A percentile compares a stretch with the other conserved stretches of the same genome.
These are phyloP conservation scores for Paelopatides confundens DNA, from an alignment of 53 echinoderm and acorn worm species.

Conservation along the genomic window DNA sequence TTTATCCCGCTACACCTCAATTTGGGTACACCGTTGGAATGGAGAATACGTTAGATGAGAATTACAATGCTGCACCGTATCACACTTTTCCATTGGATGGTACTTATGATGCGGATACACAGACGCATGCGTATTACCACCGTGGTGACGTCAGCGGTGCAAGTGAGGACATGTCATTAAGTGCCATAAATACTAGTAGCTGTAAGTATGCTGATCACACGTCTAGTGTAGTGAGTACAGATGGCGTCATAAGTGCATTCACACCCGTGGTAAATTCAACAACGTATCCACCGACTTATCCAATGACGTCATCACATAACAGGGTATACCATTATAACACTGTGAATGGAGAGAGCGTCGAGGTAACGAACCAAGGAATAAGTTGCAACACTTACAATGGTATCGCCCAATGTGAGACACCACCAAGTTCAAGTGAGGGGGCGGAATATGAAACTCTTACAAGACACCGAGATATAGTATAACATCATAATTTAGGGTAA, in stretches of 20 bases:
- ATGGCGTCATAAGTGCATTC: constrained; percentile 47
- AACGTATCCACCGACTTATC: constrained; percentile 27
- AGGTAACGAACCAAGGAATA: not conserved
- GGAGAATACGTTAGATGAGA: constrained; percentile 72
- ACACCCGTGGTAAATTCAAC: constrained; percentile 44
- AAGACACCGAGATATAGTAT: not conserved
- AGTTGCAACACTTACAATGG: constrained; percentile 12
- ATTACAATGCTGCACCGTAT: constrained; percentile 71
- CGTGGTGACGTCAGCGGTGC: not conserved
- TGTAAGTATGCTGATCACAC: constrained; percentile 38
- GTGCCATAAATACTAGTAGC: constrained; percentile 28
- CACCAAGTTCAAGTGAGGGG: constrained; percentile 52
- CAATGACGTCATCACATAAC: constrained; percentile 28
- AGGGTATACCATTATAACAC: not conserved
- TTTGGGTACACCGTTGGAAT: constrained; percentile 48
- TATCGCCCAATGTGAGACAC: constrained; percentile 42
- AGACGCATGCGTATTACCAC: constrained; percentile 27
- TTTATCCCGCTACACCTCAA: constrained; percentile 21
- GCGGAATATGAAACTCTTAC: not conserved
- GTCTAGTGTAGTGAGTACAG: not conserved
- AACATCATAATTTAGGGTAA: not conserved
- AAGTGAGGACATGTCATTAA: not conserved
- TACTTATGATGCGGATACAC: not conserved
- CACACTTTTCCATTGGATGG: constrained; percentile 12
- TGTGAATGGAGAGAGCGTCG: not conserved